Evolutionary conservation across 35 echinoderm and acorn worm species (phyloP).

Genomic region (Amphiura filiformis): DNA sequence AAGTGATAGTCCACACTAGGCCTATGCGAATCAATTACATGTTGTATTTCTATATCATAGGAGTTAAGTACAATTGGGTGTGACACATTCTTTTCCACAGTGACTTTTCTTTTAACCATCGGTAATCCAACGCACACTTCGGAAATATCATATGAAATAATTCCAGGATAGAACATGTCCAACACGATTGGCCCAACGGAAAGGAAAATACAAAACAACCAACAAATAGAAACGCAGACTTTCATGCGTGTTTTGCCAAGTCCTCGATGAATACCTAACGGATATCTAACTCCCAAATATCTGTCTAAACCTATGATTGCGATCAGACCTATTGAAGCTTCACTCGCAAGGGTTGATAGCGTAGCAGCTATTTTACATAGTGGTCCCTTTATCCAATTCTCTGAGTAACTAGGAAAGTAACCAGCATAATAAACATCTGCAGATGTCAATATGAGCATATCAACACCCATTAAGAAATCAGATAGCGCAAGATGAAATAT

Average conservation of each 20-base stretch:
- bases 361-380: not conserved
- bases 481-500: constrained; percentile 42
- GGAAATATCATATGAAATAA: constrained; percentile 49
- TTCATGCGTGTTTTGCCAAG: not conserved
- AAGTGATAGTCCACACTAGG: too few relatives aligned
- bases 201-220: constrained; percentile 33
- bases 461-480: constrained; percentile 70
- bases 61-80: too few relatives aligned
- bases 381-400: not conserved
- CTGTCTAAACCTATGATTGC: not conserved
- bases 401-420: constrained; percentile 23
- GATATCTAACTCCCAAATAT: not conserved
- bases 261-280: not conserved
- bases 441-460: constrained; percentile 53
- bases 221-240: not conserved
- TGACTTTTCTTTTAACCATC: not conserved
- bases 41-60: not conserved
- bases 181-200: constrained; percentile 21
- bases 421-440: constrained; percentile 43
- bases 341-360: not conserved
- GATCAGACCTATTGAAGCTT: not conserved
- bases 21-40: not conserved
- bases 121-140: constrained; percentile 25
- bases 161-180: not conserved
- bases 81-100: too few relatives aligned